Conservation (phyloP, 2,113 vertebrate species). For the Dasyurus viverrinus region DNA sequence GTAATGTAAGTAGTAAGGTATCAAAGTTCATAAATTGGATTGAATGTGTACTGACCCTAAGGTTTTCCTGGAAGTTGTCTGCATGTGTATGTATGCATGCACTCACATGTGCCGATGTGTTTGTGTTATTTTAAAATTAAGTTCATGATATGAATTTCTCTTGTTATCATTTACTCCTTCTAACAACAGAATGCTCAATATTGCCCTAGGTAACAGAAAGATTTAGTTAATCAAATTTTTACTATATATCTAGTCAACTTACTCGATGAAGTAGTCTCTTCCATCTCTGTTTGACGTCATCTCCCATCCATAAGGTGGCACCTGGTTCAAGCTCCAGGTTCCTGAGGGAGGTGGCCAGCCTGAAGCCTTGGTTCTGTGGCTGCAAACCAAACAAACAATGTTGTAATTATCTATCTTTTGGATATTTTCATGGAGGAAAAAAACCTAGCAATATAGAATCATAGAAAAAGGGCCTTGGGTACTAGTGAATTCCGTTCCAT, state of each 20-base stretch:
- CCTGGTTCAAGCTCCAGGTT: slow-evolving; percentile 94
- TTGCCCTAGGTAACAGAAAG: neutral
- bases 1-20: neutral
- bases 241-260: slow-evolving; percentile 69
- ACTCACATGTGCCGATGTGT: neutral
- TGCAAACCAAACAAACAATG: slow-evolving; percentile 73
- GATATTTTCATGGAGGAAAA: neutral
- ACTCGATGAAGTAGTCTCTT: slow-evolving; percentile 97
- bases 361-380: slow-evolving; percentile 95
- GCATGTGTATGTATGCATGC: neutral
- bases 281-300: slow-evolving; percentile 96
- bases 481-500: neutral
- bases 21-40: neutral
- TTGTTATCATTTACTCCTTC: neutral
- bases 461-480: neutral
- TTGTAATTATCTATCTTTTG: neutral
- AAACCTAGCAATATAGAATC: neutral
- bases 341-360: slow-evolving; percentile 94
- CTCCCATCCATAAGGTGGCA: slow-evolving; percentile 97
- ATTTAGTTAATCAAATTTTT: neutral
- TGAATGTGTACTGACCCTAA: neutral
- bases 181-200: neutral
- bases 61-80: neutral
- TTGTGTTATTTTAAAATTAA: neutral
- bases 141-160: neutral